These are phyloP conservation scores for Allygus modestus DNA, from an alignment of 2,888 invertebrate species.

Conservation along the genomic window DNA sequence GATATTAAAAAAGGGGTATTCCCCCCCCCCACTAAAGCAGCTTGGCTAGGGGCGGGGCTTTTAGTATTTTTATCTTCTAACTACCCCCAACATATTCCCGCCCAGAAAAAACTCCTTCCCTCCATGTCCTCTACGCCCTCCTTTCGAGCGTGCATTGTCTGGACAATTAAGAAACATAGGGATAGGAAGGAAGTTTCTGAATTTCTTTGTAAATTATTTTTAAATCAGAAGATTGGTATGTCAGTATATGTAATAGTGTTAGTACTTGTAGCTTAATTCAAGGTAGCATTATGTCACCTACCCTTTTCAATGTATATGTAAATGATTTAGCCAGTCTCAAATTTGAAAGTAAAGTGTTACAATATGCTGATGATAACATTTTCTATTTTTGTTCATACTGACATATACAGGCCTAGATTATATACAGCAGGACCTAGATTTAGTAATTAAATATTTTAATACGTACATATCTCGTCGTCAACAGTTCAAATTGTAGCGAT, in stretches of 20 bases:
- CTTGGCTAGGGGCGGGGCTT: too few relatives aligned
- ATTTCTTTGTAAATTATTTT: constrained; percentile 9
- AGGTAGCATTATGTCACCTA: constrained; percentile 3
- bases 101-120: too few relatives aligned
- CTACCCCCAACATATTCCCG: too few relatives aligned
- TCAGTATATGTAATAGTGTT: background rate
- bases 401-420: background rate
- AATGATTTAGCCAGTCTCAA: too few relatives aligned
- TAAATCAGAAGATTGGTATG: background rate
- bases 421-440: background rate
- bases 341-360: constrained; percentile 5
- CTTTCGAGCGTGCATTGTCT: too few relatives aligned
- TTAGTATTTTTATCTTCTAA: too few relatives aligned
- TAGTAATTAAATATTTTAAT: background rate
- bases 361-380: constrained; percentile 34
- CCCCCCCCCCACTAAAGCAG: too few relatives aligned
- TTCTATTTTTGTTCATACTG: background rate
- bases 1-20: too few relatives aligned
- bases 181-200: background rate
- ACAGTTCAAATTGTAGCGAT: too few relatives aligned
- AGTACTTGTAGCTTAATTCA: constrained; percentile 15
- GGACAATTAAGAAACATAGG: background rate
- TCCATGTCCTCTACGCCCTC: too few relatives aligned
- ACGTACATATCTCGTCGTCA: too few relatives aligned
- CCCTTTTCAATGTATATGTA: background rate